Percentiles rank a stretch among this genome's conserved stretches.
Evolutionary conservation across 1,140 invertebrate species (phyloP).

Genomic region (Nymphalis io): DNA sequence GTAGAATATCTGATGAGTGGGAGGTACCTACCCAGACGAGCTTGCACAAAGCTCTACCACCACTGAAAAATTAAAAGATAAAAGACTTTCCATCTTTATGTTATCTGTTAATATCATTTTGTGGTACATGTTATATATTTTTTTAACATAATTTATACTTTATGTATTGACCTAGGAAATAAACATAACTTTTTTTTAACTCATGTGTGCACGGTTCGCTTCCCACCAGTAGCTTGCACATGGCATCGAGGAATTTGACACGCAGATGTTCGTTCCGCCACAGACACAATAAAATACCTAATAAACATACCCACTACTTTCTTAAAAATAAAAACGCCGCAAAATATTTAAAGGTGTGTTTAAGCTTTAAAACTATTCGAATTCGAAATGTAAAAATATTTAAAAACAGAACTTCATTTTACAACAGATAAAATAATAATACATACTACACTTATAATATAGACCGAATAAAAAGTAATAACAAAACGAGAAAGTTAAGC

Average conservation of each 20-base stretch:
- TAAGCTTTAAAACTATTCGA: neutral
- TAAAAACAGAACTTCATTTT: constrained; percentile 15
- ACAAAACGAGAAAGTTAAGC: constrained; percentile 49
- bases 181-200: constrained; percentile 49
- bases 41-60: too few species aligned
- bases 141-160: neutral
- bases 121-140: neutral
- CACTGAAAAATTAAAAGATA: too few species aligned
- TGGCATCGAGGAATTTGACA: constrained; percentile 76
- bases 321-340: constrained; percentile 14
- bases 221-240: constrained; percentile 75
- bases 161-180: constrained; percentile 33
- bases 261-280: constrained; percentile 73
- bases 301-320: constrained; percentile 56
- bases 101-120: neutral
- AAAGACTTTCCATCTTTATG: neutral
- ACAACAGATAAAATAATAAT: constrained; percentile 15
- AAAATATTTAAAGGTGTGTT: constrained; percentile 14
- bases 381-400: constrained; percentile 17
- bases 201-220: constrained; percentile 68
- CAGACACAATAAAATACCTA: constrained; percentile 70
- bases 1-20: too few species aligned
- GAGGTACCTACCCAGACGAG: too few species aligned
- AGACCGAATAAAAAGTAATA: constrained; percentile 40
- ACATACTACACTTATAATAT: constrained; percentile 6